Evolutionary conservation across 1,140 invertebrate species (phyloP).

Genomic region (Calliphora vicina): DNA sequence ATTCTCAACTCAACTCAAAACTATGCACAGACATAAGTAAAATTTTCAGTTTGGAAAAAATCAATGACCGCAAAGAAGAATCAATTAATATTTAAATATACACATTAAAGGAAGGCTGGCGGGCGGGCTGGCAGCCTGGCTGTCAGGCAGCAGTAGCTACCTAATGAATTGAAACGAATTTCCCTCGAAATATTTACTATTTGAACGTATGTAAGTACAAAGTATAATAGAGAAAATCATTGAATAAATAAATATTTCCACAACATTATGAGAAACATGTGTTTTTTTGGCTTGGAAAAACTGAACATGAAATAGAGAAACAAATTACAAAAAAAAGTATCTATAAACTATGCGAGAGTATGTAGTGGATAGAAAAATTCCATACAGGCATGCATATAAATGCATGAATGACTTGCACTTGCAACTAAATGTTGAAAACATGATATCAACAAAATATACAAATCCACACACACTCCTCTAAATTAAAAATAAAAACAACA

Average conservation of each 20-base stretch:
- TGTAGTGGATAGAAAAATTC: not conserved
- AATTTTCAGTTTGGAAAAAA: not conserved
- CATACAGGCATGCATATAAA: not conserved
- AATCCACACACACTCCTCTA: not conserved
- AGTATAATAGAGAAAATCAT: not conserved
- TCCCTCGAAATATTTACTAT: not conserved
- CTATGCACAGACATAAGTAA: no score
- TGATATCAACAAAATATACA: not conserved
- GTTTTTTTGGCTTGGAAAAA: not conserved
- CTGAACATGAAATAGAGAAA: not conserved
- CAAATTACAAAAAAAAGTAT: no score
- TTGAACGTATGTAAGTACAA: not conserved
- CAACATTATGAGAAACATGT: not conserved
- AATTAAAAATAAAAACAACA: not conserved
- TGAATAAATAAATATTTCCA: not conserved
- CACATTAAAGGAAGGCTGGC: not conserved
- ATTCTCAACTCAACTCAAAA: no score
- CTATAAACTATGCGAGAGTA: no score
- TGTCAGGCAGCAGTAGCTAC: not conserved
- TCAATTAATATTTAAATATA: not conserved
- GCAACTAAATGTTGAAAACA: slow-evolving; percentile 1
- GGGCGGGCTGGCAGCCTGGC: not conserved
- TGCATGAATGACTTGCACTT: slow-evolving; percentile 15
- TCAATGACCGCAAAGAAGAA: not conserved
- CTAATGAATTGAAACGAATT: slow-evolving; percentile 1